phyloP scores from a whole-genome alignment of 2,888 invertebrate genomes.

The Acanthoscelides obtectus region DNA sequence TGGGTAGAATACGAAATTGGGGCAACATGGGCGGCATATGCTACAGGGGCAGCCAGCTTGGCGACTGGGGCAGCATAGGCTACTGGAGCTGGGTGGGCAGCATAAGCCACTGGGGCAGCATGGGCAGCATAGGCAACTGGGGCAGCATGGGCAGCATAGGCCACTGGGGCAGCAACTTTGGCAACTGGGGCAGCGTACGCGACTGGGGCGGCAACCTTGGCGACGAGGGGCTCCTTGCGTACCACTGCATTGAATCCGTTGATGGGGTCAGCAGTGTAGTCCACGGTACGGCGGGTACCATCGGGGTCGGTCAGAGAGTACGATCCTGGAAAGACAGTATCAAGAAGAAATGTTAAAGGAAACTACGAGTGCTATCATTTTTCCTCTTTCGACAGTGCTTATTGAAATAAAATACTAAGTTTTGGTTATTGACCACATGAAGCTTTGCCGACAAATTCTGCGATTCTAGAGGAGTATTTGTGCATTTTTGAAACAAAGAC shows the following conservation, averaged over 20 bases:
- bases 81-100: background rate
- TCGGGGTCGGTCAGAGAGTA: constrained; percentile 57
- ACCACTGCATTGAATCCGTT: constrained; percentile 56
- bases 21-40: constrained; percentile 43
- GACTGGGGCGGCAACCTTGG: constrained; percentile 15
- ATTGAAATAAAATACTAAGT: too few relatives aligned
- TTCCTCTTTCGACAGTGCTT: too few relatives aligned
- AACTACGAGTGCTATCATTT: too few relatives aligned
- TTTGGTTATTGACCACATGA: too few relatives aligned
- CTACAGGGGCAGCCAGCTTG: background rate
- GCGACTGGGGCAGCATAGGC: background rate
- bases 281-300: constrained; percentile 60
- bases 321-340: constrained; percentile 40
- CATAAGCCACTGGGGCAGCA: constrained; percentile 53
- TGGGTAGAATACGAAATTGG: constrained; percentile 47
- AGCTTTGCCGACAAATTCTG: too few relatives aligned
- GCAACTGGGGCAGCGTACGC: constrained; percentile 28
- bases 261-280: constrained; percentile 54
- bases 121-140: too few relatives aligned
- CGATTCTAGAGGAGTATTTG: too few relatives aligned
- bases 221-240: constrained; percentile 41
- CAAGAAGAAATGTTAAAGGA: too few relatives aligned
- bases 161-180: too few relatives aligned
- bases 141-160: too few relatives aligned
- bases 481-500: too few relatives aligned